Evolutionary conservation across 2,113 vertebrate genomes (phyloP), one percentile per base, ranked within the genome.

Genomic region (Chroicocephalus ridibundus): DNA sequence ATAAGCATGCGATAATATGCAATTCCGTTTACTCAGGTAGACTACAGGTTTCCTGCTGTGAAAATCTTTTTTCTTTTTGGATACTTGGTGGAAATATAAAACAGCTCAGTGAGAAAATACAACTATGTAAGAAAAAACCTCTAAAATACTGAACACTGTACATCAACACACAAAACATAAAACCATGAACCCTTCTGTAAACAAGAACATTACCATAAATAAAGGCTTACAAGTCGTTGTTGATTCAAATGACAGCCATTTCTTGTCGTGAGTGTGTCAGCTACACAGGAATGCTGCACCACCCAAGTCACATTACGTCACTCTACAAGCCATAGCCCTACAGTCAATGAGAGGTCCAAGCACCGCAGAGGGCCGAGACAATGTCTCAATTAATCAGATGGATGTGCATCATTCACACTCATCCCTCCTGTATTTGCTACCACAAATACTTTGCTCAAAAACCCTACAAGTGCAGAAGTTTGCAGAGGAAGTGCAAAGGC

Each of bases 271-370:
- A 71, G 18, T 32, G 36, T 27, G 32, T 88, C 83, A 95, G 64
- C 71, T 69, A 40, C 34, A 47, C 20, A 95, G 69, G 93, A 94
- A 95, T 86, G 88, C 88, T 80, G 88, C 86, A 83, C 66, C 79
- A 77, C 66, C 24, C 71, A n/a, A 75, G 40, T 16, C 61, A 78
- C 11, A 1, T 42, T 22, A 51, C 42, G 47, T 26, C 44, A n/a
- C 26, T 58, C 60, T 40, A 5, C 3, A 15, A 49, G 42, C 54
- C 47, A 40, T 3, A 90, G 49, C 26, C 29, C 44, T 47, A 10
- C 34, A 79, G 58, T 26, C 76, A 61, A 2, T 12, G 44, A 82
- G 52, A 90, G 22, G 32, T 29, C 44, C 1, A 5, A 66, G 64
- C 0, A 2, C 24, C 4, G 2, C 78, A 78, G 42, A 61, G 26